Base-by-base conservation (phyloP, 2,113 vertebrate species). In the Tetrax tetrax region DNA sequence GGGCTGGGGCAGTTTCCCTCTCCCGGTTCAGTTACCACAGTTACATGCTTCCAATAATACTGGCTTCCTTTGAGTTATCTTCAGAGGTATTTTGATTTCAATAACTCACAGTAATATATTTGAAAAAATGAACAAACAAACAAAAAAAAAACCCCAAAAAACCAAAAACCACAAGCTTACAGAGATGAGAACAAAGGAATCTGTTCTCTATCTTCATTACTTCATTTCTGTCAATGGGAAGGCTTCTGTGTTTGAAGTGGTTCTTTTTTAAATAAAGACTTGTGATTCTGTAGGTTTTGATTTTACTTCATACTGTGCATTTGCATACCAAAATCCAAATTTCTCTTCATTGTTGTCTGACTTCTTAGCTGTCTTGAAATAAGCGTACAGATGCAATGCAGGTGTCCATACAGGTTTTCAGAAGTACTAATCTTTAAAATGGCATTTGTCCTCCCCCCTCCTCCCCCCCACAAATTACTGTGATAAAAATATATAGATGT, bases 361-460 rank as follows among this genome's bases (percentile, higher is more conserved):
- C 35, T 65, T 76, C 37, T 70, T 68, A n/a, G 15, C 45, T 86
- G 31, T 59, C 19, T 53, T 59, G 47, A 5, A 75, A 19, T 88
- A 50, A 79, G n/a, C 28, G 50, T 59, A 27, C 21, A 63, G 24
- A 35, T 78, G 51, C 24, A 65, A 29, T 61, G 7, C 14, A 61
- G 75, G 27, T 66, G 90, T 84, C 16, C 1, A 1, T 45, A 33
- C 41, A 70, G 8, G 27, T 79, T 92, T 94, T 88, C 2, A 0
- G 65, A 81, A 65, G 54, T n/a, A 45, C n/a, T 86, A 22, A 63
- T 90, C 47, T 92, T 66, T 31, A 59, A 81, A 80, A 61, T 87
- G 45, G 18, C 13, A 31, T 82, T 84, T 85, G 19, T 61, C 18
- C 41, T 7, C 4, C 21, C 14, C 50, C 50, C 50, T 23, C 12